phyloP scores from a whole-genome alignment of 2,797 vertebrate species.

The Clarias laeviceps region DNA sequence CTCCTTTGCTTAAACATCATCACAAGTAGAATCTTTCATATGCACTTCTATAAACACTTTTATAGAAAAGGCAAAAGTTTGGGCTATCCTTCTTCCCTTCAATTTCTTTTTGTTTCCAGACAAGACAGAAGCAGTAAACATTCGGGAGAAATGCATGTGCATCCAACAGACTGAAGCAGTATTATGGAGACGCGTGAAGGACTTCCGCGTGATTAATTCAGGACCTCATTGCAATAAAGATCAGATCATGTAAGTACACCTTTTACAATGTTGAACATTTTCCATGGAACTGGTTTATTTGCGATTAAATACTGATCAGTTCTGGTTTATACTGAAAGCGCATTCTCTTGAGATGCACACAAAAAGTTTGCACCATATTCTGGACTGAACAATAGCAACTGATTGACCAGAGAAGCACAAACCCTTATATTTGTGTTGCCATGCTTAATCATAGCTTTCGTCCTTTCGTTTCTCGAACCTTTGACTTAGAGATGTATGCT shows the following conservation, averaged over 20 bases:
- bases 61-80: neutral
- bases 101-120: constrained; percentile 35
- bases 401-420: neutral
- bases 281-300: neutral
- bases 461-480: neutral
- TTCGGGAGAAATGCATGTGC: constrained; percentile 54
- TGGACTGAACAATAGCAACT: neutral
- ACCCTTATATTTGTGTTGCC: neutral
- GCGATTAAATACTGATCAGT: neutral
- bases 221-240: constrained; percentile 48
- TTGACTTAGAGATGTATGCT: neutral
- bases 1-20: constrained; percentile 13
- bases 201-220: constrained; percentile 40
- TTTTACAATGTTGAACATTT: neutral
- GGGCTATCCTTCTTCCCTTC: neutral
- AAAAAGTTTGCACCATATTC: neutral
- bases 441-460: neutral
- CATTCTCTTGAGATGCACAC: neutral
- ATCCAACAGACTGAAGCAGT: constrained; percentile 18
- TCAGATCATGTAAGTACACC: constrained; percentile 59
- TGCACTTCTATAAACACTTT: neutral
- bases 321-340: neutral
- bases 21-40: constrained; percentile 20
- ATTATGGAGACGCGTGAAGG: constrained; percentile 34
- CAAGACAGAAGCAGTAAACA: constrained; percentile 18